Evolutionary conservation across 1,140 invertebrate genomes (phyloP).

Genomic region (Drosophila equinoxialis): DNA sequence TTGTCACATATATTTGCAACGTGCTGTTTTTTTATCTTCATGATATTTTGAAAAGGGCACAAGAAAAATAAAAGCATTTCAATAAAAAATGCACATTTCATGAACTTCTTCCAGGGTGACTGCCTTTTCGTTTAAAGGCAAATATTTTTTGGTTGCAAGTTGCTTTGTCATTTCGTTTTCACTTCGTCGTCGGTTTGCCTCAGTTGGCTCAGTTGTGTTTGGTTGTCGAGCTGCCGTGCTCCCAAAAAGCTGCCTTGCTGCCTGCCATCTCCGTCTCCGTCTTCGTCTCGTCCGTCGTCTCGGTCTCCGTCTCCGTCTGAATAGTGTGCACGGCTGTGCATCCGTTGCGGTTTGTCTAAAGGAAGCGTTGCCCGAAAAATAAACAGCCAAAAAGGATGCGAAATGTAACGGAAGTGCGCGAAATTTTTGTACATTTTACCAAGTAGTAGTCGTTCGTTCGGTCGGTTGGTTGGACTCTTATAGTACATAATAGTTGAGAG

Average conservation of each 20-base stretch:
- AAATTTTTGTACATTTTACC: slow-evolving; percentile 72
- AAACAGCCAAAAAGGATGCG: slow-evolving; percentile 70
- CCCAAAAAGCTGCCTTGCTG: too few relatives aligned
- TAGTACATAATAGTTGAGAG: slow-evolving; percentile 1
- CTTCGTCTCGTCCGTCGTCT: neutral
- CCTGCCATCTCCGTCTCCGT: neutral
- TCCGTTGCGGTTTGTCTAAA: slow-evolving; percentile 73
- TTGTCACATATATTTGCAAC: slow-evolving; percentile 15
- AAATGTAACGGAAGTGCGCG: slow-evolving; percentile 75
- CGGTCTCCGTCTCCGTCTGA: neutral
- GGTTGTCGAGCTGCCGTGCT: slow-evolving; percentile 1
- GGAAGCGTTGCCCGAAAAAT: slow-evolving; percentile 65
- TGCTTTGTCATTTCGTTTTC: slow-evolving; percentile 62
- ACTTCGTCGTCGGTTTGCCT: slow-evolving; percentile 12
- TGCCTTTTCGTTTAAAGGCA: slow-evolving; percentile 34
- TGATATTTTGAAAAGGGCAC: neutral
- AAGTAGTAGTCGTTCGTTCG: slow-evolving; percentile 21
- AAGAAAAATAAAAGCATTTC: slow-evolving; percentile 38
- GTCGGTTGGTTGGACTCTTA: neutral
- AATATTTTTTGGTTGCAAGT: slow-evolving; percentile 52
- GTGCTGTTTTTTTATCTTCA: neutral
- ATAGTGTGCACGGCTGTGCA: slow-evolving; percentile 45
- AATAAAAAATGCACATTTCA: slow-evolving; percentile 61
- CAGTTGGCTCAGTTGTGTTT: slow-evolving; percentile 3
- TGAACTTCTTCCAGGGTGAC: slow-evolving; percentile 31